A percentile compares a stretch with the other conserved stretches of the same genome.
Conservation (phyloP, 2,113 vertebrate genomes). For the Nothoprocta perdicaria region DNA sequence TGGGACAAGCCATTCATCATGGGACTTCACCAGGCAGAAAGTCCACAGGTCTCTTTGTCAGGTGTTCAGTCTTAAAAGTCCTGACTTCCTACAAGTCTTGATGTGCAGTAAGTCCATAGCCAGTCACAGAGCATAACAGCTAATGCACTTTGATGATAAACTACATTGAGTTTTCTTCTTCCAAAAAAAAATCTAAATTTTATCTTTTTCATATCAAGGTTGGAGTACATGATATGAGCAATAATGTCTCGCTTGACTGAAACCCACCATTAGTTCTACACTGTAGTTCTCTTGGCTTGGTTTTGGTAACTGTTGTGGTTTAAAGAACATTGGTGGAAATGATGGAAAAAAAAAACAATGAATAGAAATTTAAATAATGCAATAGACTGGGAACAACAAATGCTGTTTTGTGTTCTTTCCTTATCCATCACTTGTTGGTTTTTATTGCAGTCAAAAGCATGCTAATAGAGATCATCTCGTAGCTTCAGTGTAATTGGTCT, state of each 20-base stretch:
- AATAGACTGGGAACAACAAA: not conserved
- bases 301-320: not conserved
- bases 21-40: not conserved
- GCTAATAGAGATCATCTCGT: not conserved
- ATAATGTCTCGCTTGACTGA: not conserved
- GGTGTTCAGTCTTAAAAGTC: not conserved
- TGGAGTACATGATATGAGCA: not conserved
- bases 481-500: not conserved
- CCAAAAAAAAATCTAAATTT: not conserved
- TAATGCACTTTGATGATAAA: not conserved
- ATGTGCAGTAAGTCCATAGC: not conserved
- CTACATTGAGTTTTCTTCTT: not conserved
- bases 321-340: not conserved
- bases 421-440: not conserved
- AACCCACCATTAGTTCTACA: not conserved
- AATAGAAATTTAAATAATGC: conserved; percentile 24
- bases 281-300: not conserved
- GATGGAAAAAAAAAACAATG: not conserved
- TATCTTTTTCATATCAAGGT: not conserved
- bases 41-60: not conserved
- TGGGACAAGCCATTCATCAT: not conserved
- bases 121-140: not conserved
- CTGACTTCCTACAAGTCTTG: not conserved
- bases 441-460: not conserved
- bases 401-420: not conserved